These are phyloP conservation scores for Moxostoma hubbsi DNA, from an alignment of 2,797 vertebrate genomes.

Conservation along the genomic window DNA sequence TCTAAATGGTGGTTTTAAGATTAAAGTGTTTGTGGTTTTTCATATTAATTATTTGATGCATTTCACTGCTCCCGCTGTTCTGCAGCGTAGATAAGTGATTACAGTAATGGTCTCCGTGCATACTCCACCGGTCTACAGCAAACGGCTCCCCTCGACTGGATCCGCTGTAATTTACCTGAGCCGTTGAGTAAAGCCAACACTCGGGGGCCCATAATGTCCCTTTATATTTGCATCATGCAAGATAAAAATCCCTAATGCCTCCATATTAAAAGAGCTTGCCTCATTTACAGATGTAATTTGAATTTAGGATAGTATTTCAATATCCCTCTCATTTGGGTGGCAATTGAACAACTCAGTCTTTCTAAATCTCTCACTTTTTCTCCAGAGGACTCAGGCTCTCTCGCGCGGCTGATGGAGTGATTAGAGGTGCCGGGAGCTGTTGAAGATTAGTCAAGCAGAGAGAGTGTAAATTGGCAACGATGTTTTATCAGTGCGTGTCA, in stretches of 20 bases:
- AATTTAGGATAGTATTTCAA: constrained; percentile 84
- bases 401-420: constrained; percentile 85
- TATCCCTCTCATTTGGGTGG: constrained; percentile 84
- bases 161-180: constrained; percentile 49
- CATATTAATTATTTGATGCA: constrained; percentile 1
- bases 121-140: constrained; percentile 31
- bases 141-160: constrained; percentile 33
- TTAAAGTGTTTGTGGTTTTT: constrained; percentile 25
- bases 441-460: constrained; percentile 89
- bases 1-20: constrained; percentile 8
- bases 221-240: constrained; percentile 68
- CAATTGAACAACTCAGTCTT: constrained; percentile 78
- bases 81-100: constrained; percentile 12
- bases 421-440: constrained; percentile 88
- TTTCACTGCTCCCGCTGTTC: not conserved
- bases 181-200: constrained; percentile 34
- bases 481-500: constrained; percentile 93
- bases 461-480: constrained; percentile 92
- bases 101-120: constrained; percentile 40
- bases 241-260: constrained; percentile 78
- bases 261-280: constrained; percentile 82
- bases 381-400: constrained; percentile 36
- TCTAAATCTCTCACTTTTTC: constrained; percentile 34
- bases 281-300: constrained; percentile 93
- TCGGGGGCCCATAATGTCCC: constrained; percentile 56